Evolutionary conservation across 1,140 invertebrate genomes (phyloP), one percentile per base, ranked within the genome.

Genomic region (Drosophila kepulauana): DNA sequence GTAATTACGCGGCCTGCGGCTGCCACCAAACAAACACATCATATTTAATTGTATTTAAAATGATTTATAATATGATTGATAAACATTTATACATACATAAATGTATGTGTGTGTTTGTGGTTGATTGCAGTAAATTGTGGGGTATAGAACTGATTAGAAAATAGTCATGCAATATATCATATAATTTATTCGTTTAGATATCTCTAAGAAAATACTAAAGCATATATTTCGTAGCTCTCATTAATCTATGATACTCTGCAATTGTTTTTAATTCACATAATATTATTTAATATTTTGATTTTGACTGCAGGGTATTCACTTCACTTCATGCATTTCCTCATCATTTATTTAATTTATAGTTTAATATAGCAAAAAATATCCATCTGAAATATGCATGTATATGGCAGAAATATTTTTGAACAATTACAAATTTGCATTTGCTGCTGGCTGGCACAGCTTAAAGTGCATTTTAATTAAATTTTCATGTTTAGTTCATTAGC

Each of bases 401-500:
- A 70, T 64, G 45, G n/a, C 13, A 64, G 25, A 65, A 71, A 64
- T 72, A 13, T 41, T 48, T 75, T 71, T 38, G n/a, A 45, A 52
- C 45, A 64, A 25, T 63, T 64, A 57, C 45, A 58, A 65, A 74
- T 75, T 75, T 76, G 73, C 61, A 72, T 76, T 61, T 71, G 51
- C 25, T 62, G 45, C 13, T 72, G 69, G 13, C 57, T 56, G 49
- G 46, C 63, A 25, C 65, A 28, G 66, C 61, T 76, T 76, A 71
- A 65, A 82, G 54, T 65, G 68, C 54, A 68, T 78, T 85, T 82
- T 75, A 77, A 80, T 84, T 77, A 71, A 78, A 71, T 74, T 81
- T 81, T 59, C 62, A 78, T 78, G 74, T 78, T 75, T 54, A 80
- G 65, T 75, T 78, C 73, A 84, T 84, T 80, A 84, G 76, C 51